Evolutionary conservation across 2,113 vertebrate species (phyloP).

Genomic region (Paramisgurnus dabryanus): DNA sequence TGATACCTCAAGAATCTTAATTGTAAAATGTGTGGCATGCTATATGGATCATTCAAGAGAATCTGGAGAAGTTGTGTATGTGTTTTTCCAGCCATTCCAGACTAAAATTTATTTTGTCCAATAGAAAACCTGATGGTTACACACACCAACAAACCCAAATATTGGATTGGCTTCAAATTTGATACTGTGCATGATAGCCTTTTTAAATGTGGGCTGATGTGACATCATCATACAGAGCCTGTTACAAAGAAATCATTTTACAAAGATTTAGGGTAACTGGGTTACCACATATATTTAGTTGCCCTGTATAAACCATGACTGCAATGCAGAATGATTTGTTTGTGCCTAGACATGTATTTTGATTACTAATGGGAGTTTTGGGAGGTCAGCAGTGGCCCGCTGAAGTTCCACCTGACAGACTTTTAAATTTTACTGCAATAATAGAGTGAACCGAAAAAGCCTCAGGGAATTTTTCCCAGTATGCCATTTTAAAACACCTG

Average conservation of each 20-base stretch:
- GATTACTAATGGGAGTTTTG: slow-evolving; percentile 56
- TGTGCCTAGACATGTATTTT: not conserved
- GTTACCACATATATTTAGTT: not conserved
- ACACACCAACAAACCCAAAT: not conserved
- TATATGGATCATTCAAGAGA: not conserved
- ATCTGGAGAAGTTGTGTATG: not conserved
- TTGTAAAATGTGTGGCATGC: not conserved
- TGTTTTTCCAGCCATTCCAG: not conserved
- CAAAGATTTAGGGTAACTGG: too few species aligned
- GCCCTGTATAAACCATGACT: not conserved
- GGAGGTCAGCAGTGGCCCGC: slow-evolving; percentile 61
- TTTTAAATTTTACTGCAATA: slow-evolving; percentile 67
- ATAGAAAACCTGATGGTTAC: not conserved
- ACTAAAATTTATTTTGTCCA: too few species aligned
- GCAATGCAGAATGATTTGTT: not conserved
- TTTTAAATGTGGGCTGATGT: too few species aligned
- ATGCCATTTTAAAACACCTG: not conserved
- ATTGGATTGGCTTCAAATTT: not conserved
- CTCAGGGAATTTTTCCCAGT: slow-evolving; percentile 45
- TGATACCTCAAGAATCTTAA: too few species aligned
- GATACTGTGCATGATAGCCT: not conserved
- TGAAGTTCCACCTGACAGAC: slow-evolving; percentile 68
- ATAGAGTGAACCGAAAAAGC: slow-evolving; percentile 54
- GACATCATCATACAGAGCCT: too few species aligned
- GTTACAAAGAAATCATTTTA: too few species aligned